Evolutionary conservation across 2,113 vertebrate species (phyloP).

Genomic region (Lutjanus erythropterus): DNA sequence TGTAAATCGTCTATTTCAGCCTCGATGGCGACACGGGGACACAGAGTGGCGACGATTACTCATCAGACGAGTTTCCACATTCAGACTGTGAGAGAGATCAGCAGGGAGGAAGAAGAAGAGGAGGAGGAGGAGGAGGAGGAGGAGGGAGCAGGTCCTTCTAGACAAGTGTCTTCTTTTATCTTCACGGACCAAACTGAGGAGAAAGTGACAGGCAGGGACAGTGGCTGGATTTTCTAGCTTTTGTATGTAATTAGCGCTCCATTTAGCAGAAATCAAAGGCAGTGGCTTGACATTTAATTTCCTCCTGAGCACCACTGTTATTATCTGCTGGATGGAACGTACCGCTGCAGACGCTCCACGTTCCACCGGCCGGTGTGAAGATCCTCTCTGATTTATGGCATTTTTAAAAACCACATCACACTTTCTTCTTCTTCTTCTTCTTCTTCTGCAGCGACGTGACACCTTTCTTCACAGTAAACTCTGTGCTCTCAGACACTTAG

Average conservation of each 20-base stretch:
- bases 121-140: neutral
- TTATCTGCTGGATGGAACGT: slow-evolving; percentile 34
- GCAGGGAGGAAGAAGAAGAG: neutral
- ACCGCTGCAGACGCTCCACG: neutral
- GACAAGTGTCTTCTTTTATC: slow-evolving; percentile 42
- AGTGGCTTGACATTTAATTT: slow-evolving; percentile 75
- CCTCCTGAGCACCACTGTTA: slow-evolving; percentile 51
- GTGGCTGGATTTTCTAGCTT: slow-evolving; percentile 48
- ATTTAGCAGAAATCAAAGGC: slow-evolving; percentile 71
- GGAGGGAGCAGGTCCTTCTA: slow-evolving; percentile 12
- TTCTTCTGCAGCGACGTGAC: neutral
- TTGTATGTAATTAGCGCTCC: slow-evolving; percentile 71
- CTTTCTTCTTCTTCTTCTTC: too few relatives aligned
- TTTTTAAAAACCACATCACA: neutral
- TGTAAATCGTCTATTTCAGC: slow-evolving; percentile 44
- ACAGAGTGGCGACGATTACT: neutral
- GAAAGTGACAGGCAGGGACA: slow-evolving; percentile 48
- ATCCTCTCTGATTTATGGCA: neutral
- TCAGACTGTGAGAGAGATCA: slow-evolving; percentile 27
- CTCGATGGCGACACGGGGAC: slow-evolving; percentile 5
- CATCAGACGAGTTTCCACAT: slow-evolving; percentile 13
- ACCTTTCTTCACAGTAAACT: too few relatives aligned
- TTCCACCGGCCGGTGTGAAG: neutral
- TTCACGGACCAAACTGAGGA: slow-evolving; percentile 25
- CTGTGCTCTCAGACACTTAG: too few relatives aligned